Conservation (phyloP, 2,797 vertebrate species). For the Meriones psammophilus region DNA sequence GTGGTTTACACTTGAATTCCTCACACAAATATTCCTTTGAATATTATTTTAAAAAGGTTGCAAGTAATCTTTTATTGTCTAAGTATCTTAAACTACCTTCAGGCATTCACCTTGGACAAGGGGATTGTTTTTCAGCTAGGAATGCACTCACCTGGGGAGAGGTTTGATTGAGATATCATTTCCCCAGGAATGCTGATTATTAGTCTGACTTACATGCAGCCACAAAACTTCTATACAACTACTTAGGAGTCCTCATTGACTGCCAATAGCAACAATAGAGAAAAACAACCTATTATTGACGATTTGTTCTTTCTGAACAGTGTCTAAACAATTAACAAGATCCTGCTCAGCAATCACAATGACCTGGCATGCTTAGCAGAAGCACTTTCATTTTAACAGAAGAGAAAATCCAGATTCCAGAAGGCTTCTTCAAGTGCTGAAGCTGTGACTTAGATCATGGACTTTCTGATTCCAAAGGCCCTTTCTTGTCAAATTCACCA, state of each 20-base stretch:
- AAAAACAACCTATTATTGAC: neutral
- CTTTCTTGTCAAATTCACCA: neutral
- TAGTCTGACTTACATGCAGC: neutral
- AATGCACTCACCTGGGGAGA: neutral
- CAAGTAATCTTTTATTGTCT: neutral
- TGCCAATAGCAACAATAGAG: neutral
- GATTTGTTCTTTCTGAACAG: neutral
- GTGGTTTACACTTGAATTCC: neutral
- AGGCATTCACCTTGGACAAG: neutral
- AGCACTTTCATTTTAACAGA: neutral
- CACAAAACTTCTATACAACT: neutral
- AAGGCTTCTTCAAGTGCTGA: conserved; percentile 21
- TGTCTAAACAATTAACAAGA: neutral
- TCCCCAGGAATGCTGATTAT: neutral
- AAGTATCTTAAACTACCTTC: conserved; percentile 25
- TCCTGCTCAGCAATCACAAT: neutral
- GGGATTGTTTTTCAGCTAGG: neutral
- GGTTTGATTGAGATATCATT: neutral
- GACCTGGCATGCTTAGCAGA: neutral
- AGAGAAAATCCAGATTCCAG: conserved; percentile 24
- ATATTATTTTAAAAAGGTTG: neutral
- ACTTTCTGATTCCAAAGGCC: neutral
- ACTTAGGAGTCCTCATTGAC: neutral
- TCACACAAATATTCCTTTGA: neutral
- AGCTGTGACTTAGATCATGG: neutral